Evolutionary conservation across 2,888 invertebrate species (phyloP), one percentile per base, ranked within the genome.

Genomic region (Geotrupes spiniger): DNA sequence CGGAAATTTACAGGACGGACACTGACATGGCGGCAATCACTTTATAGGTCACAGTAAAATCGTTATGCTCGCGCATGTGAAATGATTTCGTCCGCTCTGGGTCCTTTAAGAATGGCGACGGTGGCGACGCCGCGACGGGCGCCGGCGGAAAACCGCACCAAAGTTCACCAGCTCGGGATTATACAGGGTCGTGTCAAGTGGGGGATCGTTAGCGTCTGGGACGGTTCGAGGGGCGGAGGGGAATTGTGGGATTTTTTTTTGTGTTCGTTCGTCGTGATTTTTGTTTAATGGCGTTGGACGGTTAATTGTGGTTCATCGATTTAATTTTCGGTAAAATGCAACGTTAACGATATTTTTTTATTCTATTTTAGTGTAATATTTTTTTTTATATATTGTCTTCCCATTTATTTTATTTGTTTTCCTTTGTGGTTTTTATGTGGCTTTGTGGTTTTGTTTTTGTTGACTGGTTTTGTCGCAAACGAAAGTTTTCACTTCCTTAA

Each of bases 11-110:
- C 40, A 43, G 69, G 69, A 70, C 70, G 69, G 70, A 68, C 66
- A 65, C 65, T 68, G 68, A 64, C 66, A 70, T 71, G 71, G 70
- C 69, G 68, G 67, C 69, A 66, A 64, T 58, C 46, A 60, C 64
- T 65, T 69, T 70, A 64, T 71, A 65, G 69, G 70, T 70, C 71
- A 69, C 62, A 57, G 53, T 60, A 60, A 61, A 67, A 66, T 69
- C 68, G 63, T 65, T 65, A 59, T 63, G 64, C 61, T 64, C 62
- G 64, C 64, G 64, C 63, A 62, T 49, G 55, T 52, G 59, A 53
- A 68, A 66, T 65, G 67, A 66, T 66, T 66, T 63, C 62, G 59
- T 58, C 62, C 56, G 51, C 57, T 53, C 43, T 11, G 14, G 14
- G 10, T 37, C 12, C 21, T 51, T 21, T 54, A 44, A 55, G 53